Conservation (phyloP, 2,797 vertebrate genomes). For the Alauda arvensis region DNA sequence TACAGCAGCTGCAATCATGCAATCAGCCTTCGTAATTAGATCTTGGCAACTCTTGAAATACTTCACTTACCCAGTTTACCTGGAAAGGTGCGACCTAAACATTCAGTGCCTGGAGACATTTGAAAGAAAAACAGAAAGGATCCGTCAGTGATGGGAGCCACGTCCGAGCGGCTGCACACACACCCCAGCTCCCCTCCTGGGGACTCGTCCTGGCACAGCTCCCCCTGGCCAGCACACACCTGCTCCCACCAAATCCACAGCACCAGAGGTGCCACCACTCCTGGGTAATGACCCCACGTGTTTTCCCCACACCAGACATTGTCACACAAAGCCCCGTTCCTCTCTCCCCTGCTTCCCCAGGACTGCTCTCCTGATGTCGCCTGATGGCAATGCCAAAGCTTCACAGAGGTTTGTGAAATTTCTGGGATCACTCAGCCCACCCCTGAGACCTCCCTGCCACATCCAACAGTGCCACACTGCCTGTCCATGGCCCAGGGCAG, state of each 20-base stretch:
- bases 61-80: conserved; percentile 51
- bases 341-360: background rate
- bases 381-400: background rate
- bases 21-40: conserved; percentile 41
- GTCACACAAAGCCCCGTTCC: background rate
- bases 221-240: background rate
- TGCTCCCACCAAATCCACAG: background rate
- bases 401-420: background rate
- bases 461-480: background rate
- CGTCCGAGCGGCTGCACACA: background rate
- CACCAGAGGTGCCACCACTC: background rate
- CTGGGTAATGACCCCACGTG: accelerated
- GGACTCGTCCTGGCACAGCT: background rate
- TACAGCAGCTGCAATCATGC: conserved; percentile 42
- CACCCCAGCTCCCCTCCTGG: conserved; percentile 3
- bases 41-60: conserved; percentile 52
- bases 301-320: background rate
- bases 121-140: conserved; percentile 55
- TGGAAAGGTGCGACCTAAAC: conserved; percentile 57
- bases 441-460: background rate
- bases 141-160: conserved; percentile 39
- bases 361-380: accelerated
- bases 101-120: conserved; percentile 54
- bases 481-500: background rate
- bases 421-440: background rate